phyloP scores from a whole-genome alignment of 2,888 invertebrate species.

The Zonitis immaculata region DNA sequence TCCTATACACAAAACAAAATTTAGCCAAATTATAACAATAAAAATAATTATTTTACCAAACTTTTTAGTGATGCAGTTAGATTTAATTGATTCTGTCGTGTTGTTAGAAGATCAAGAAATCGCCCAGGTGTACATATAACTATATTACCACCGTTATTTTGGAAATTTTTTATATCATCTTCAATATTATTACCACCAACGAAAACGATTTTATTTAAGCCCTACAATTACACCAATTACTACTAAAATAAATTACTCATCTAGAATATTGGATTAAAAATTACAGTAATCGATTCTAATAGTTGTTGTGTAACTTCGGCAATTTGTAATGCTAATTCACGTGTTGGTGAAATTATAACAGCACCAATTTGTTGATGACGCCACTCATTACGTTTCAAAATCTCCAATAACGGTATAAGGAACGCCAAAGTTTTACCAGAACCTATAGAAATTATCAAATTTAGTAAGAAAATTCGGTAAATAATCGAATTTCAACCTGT shows the following conservation, averaged over 20 bases:
- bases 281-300: conserved; percentile 48
- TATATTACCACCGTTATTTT: conserved; percentile 72
- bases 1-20: conserved; percentile 57
- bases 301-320: conserved; percentile 58
- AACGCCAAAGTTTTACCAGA: conserved; percentile 98
- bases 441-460: conserved; percentile 51
- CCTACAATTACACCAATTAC: conserved; percentile 35
- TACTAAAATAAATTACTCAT: too few relatives aligned
- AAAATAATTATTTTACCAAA: conserved; percentile 55
- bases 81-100: conserved; percentile 59
- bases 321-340: conserved; percentile 92
- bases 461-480: not conserved
- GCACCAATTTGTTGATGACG: conserved; percentile 76
- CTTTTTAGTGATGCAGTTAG: conserved; percentile 70
- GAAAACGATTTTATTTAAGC: conserved; percentile 57
- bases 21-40: too few relatives aligned
- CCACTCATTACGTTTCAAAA: conserved; percentile 64
- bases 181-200: conserved; percentile 81
- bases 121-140: conserved; percentile 94
- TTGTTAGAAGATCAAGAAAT: conserved; percentile 76
- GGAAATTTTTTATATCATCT: conserved; percentile 66
- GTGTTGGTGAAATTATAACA: conserved; percentile 89
- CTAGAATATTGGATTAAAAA: too few relatives aligned
- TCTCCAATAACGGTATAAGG: conserved; percentile 85
- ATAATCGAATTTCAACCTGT: conserved; percentile 59